These are phyloP conservation scores for Montipora capitata DNA, from an alignment of 92 coral and sea anemone genomes.

Conservation along the genomic window DNA sequence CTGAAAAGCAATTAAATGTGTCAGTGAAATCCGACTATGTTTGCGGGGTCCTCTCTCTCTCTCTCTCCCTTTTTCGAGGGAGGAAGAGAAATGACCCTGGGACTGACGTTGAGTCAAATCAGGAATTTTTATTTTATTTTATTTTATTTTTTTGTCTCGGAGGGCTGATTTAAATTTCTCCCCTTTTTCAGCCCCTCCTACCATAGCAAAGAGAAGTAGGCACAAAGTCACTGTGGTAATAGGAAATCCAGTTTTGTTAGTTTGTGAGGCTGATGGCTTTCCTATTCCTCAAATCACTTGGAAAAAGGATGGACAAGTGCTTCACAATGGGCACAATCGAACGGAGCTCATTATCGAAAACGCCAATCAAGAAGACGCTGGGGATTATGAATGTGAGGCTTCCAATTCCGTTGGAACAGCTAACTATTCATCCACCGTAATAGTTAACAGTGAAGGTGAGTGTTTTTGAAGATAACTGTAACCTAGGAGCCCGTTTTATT, in stretches of 20 bases:
- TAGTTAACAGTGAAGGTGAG: slow-evolving; percentile 4
- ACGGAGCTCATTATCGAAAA: slow-evolving; percentile 5
- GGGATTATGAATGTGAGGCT: background rate
- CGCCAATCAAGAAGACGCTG: slow-evolving; percentile 2
- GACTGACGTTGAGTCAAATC: no score
- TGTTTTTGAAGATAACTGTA: background rate
- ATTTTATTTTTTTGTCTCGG: no score
- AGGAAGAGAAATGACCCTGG: no score
- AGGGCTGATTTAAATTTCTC: no score
- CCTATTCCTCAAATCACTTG: background rate
- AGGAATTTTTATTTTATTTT: no score
- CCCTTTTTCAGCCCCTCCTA: background rate
- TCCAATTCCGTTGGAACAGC: slow-evolving; percentile 11
- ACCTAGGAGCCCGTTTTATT: no score
- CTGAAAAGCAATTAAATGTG: no score
- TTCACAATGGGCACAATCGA: background rate
- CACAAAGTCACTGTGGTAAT: background rate
- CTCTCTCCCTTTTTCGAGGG: no score
- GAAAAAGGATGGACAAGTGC: slow-evolving; percentile 10
- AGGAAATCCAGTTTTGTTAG: slow-evolving; percentile 7
- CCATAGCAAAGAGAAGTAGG: background rate
- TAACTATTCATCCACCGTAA: background rate
- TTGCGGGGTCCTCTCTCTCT: no score
- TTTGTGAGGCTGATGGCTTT: slow-evolving; percentile 7
- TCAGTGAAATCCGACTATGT: no score